These are phyloP conservation scores for Nothura maculosa DNA, from an alignment of 2,797 vertebrate genomes.

Conservation along the genomic window DNA sequence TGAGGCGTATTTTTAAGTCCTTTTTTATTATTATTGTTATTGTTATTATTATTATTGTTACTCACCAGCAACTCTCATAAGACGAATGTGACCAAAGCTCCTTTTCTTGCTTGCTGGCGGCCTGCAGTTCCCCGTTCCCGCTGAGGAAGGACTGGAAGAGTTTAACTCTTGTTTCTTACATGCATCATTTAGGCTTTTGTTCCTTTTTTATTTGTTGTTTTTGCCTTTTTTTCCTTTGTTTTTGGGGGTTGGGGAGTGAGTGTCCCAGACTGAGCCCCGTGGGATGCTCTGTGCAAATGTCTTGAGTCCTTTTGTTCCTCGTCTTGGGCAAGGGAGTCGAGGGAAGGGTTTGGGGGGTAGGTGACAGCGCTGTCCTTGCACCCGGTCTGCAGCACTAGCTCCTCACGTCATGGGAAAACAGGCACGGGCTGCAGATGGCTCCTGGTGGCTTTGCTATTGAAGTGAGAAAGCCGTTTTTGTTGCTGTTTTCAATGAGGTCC, in stretches of 20 bases:
- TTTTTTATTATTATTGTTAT: constrained; percentile 3
- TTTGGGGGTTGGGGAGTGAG: not conserved
- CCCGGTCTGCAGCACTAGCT: not conserved
- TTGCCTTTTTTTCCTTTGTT: not conserved
- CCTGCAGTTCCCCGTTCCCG: accelerated
- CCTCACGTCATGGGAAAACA: not conserved
- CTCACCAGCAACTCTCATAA: constrained; percentile 63
- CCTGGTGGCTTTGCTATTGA: not conserved
- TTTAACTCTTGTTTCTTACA: constrained; percentile 39
- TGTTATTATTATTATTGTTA: constrained; percentile 60
- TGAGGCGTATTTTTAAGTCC: constrained; percentile 61
- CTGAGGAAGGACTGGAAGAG: constrained; percentile 65
- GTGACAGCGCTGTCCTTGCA: not conserved
- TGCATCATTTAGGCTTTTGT: constrained; percentile 45
- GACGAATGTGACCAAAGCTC: constrained; percentile 68
- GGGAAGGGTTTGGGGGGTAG: not conserved
- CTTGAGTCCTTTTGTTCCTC: accelerated
- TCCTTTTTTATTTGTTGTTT: not conserved
- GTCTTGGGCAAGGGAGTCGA: accelerated
- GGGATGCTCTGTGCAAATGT: constrained; percentile 22
- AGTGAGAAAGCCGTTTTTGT: not conserved
- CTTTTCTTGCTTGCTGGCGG: constrained; percentile 25
- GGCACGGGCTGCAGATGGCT: not conserved
- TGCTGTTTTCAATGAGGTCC: not conserved
- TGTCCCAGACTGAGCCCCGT: constrained; percentile 42